Percentiles rank a stretch among this genome's conserved stretches.
Evolutionary conservation across 2,113 vertebrate genomes (phyloP).

Genomic region (Cyanoramphus novaezelandiae): DNA sequence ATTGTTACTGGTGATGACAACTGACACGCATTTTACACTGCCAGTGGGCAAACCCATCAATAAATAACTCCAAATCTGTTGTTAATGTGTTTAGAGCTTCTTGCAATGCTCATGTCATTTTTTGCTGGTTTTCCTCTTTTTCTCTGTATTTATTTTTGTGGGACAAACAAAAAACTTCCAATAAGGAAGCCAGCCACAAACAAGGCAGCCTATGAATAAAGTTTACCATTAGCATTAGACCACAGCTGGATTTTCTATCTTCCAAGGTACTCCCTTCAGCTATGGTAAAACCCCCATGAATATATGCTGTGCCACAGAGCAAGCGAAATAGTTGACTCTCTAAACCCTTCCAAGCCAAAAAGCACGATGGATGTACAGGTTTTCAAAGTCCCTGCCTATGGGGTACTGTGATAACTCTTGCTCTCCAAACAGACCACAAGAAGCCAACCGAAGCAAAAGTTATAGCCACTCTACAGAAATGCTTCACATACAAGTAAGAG

Average conservation of each 20-base stretch:
- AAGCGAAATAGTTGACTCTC: background rate
- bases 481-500: background rate
- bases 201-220: background rate
- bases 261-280: background rate
- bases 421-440: background rate
- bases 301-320: background rate
- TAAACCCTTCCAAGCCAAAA: background rate
- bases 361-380: background rate
- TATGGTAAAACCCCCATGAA: fast-evolving
- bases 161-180: background rate
- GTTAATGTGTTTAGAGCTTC: slow-evolving; percentile 43
- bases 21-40: slow-evolving; percentile 70
- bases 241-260: background rate
- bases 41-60: slow-evolving; percentile 75
- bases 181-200: background rate
- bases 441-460: background rate
- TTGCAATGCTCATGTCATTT: background rate
- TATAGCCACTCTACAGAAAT: background rate
- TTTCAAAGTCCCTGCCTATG: background rate
- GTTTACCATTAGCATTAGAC: background rate
- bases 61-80: slow-evolving; percentile 72
- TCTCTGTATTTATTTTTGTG: background rate
- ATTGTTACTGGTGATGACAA: slow-evolving; percentile 80
- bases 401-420: background rate
- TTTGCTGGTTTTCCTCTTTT: background rate